Base-by-base conservation (phyloP, 2,797 vertebrate species). In the Eremophila alpestris region DNA sequence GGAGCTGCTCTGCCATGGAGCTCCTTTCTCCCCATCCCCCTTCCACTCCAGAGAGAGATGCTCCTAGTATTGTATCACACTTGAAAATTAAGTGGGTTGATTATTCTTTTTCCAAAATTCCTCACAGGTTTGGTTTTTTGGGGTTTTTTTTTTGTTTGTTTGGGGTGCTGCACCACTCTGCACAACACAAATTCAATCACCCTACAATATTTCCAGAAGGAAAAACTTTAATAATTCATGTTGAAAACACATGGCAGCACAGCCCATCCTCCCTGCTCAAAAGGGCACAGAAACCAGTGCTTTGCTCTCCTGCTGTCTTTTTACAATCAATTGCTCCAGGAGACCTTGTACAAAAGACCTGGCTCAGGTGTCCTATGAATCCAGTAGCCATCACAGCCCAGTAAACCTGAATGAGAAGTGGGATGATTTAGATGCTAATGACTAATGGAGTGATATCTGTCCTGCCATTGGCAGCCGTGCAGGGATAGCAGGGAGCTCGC, bases 371-470 rank as follows among this genome's bases (percentile, higher is more conserved):
- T 83, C 94, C 96, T 80, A 65, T 95, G 90, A 95, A 95, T 96
- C 93, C 55, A 96, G 95, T 94, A 83, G 96, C 95, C 95, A 96
- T 95, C 95, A 95, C 95, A 96, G 91, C 84, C 94, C 95, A 95
- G 94, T 94, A 96, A 97, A 94, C 89, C 91, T 94, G 94, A 96
- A 96, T 94, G 86, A 92, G 95, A 86, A 94, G 94, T 67, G 94
- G 93, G 82, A 96, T 94, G 92, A 97, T 95, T 95, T 95, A 95
- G 95, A 95, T 95, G 84, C 96, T 96, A 96, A 97, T 96, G 95
- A 95, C 95, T 97, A 93, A 94, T 82, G 88, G 94, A 95, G 94
- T 90, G 94, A 90, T 94, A 93, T 91, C 95, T 96, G 87, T 64
- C 83, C 55, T 58, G 87, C 92, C 83, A 94, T 75, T 86, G 90